Conservation (phyloP, 2,113 vertebrate genomes). For the Campylomormyrus numenius region DNA sequence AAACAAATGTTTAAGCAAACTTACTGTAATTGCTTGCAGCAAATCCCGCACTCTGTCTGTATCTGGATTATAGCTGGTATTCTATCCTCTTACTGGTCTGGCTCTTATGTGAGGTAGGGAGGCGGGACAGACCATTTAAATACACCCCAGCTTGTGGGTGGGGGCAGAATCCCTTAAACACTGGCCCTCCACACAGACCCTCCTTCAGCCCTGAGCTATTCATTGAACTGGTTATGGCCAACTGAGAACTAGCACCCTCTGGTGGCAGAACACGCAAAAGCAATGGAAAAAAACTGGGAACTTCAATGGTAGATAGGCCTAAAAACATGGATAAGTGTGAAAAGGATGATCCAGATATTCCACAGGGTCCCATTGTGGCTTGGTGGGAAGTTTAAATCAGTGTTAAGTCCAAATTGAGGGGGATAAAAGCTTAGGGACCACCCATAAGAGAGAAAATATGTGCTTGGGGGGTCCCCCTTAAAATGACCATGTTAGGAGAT, state of each 20-base stretch:
- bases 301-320: not conserved
- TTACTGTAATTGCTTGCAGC: not conserved
- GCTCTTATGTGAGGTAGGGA: conserved; percentile 42
- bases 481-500: not conserved
- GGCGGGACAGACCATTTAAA: conserved; percentile 49
- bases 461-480: not conserved
- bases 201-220: not conserved
- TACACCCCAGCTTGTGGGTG: conserved; percentile 33
- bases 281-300: not conserved
- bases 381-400: not conserved
- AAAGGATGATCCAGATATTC: not conserved
- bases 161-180: conserved; percentile 40
- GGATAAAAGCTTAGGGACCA: not conserved
- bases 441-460: not conserved
- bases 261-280: not conserved
- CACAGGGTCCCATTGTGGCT: not conserved
- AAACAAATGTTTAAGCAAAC: not conserved
- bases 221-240: not conserved
- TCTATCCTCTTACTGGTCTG: conserved; percentile 32
- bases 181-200: conserved; percentile 18
- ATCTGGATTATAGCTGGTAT: conserved; percentile 29
- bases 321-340: not conserved
- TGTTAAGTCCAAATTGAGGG: not conserved
- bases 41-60: not conserved
- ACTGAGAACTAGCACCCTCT: not conserved